Conservation (phyloP, 1,140 invertebrate species). For the Sinella curviseta region DNA sequence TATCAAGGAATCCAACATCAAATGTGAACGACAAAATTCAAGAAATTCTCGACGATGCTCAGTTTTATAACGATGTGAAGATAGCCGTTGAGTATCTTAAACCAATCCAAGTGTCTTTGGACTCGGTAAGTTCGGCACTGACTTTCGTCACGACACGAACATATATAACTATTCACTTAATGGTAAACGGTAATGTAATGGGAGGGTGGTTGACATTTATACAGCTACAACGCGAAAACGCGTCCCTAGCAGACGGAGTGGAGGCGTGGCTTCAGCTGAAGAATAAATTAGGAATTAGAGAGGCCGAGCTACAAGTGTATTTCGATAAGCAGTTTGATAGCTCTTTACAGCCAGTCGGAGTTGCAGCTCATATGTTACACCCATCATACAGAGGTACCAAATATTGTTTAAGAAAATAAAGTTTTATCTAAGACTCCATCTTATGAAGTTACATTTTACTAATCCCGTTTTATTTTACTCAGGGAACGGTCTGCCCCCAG, state of each 20-base stretch:
- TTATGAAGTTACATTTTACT: too few relatives aligned
- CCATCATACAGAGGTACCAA: slow-evolving; percentile 28
- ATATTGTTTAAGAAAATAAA: neutral
- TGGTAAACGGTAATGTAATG: slow-evolving; percentile 2
- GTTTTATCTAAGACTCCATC: neutral
- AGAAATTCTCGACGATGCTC: neutral
- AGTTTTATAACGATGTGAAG: neutral
- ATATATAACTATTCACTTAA: too few relatives aligned
- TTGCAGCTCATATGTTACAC: slow-evolving; percentile 20
- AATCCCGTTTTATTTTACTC: neutral
- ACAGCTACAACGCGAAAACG: slow-evolving; percentile 24
- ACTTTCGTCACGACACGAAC: too few relatives aligned
- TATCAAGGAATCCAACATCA: neutral
- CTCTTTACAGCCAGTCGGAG: too few relatives aligned
- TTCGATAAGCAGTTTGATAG: slow-evolving; percentile 10
- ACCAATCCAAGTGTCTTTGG: slow-evolving; percentile 17
- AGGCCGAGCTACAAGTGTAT: neutral
- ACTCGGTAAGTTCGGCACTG: too few relatives aligned
- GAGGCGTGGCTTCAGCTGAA: neutral
- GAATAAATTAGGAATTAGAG: neutral
- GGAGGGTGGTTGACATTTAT: neutral
- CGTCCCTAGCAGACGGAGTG: slow-evolving; percentile 24
- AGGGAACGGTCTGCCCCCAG: neutral
- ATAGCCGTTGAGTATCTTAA: neutral
- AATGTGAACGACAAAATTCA: neutral